Conservation (phyloP, 2,797 vertebrate species). For the Semaprochilodus insignis region DNA sequence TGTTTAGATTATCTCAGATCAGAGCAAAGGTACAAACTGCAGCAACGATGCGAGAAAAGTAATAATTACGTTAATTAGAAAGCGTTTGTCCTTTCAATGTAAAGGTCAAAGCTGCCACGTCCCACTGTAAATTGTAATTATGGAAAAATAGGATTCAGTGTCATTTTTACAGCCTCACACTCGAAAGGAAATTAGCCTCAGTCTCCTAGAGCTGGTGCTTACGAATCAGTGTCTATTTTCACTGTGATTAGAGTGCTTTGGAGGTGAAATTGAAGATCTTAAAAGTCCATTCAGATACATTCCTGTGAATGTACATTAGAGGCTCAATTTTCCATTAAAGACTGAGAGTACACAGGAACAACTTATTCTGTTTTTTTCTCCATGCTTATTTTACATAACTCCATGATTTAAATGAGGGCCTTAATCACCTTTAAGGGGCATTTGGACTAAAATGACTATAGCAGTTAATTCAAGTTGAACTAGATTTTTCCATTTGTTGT, state of each 20-base stretch:
- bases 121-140: slow-evolving; percentile 16
- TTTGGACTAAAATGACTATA: too few species aligned
- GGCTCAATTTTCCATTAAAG: background rate
- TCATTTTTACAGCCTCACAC: background rate
- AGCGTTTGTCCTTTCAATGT: slow-evolving; percentile 1
- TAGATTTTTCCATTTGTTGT: too few species aligned
- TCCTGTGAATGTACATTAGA: background rate
- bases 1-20: background rate
- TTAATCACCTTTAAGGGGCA: too few species aligned
- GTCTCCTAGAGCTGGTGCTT: background rate
- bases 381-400: too few species aligned
- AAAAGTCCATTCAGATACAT: background rate
- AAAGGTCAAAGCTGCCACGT: slow-evolving; percentile 20
- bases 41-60: slow-evolving; percentile 21
- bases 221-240: slow-evolving; percentile 18
- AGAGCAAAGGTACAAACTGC: background rate
- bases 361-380: too few species aligned
- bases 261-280: background rate
- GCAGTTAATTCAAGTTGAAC: too few species aligned
- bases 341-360: too few species aligned
- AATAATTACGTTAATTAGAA: slow-evolving; percentile 26
- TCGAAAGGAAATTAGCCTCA: background rate
- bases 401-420: too few species aligned
- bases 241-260: slow-evolving; percentile 12
- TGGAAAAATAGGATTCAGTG: slow-evolving; percentile 12